phyloP scores from a whole-genome alignment of 2,888 invertebrate genomes.

The Amphipoea lucens region DNA sequence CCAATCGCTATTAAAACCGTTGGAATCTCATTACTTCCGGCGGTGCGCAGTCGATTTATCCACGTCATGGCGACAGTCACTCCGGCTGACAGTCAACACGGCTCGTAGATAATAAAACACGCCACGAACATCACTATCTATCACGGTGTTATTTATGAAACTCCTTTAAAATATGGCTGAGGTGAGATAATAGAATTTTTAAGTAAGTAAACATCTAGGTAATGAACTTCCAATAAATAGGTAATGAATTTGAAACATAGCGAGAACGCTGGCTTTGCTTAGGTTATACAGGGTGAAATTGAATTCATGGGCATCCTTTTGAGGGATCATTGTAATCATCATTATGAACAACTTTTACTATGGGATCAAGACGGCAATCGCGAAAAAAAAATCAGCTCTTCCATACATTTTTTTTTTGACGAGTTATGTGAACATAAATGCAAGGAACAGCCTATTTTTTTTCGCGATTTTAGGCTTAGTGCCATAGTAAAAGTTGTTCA shows the following conservation, averaged over 20 bases:
- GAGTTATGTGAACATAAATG: too few relatives aligned
- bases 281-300: too few relatives aligned
- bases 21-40: conserved; percentile 71
- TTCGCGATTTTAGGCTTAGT: too few relatives aligned
- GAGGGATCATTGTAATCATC: too few relatives aligned
- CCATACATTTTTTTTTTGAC: too few relatives aligned
- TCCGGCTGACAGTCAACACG: conserved; percentile 70
- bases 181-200: conserved; percentile 55
- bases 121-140: conserved; percentile 72
- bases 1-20: conserved; percentile 68
- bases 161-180: conserved; percentile 61
- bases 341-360: too few relatives aligned
- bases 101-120: conserved; percentile 78
- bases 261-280: neutral
- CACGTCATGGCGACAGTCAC: conserved; percentile 74
- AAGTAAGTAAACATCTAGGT: neutral
- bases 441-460: too few relatives aligned
- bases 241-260: conserved; percentile 9
- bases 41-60: conserved; percentile 76
- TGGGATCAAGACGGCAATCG: too few relatives aligned
- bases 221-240: neutral
- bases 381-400: too few relatives aligned
- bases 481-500: too few relatives aligned
- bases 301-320: too few relatives aligned
- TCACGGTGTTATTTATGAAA: conserved; percentile 68